phyloP scores from a whole-genome alignment of 2,113 vertebrate species.

The Mohoua ochrocephala region DNA sequence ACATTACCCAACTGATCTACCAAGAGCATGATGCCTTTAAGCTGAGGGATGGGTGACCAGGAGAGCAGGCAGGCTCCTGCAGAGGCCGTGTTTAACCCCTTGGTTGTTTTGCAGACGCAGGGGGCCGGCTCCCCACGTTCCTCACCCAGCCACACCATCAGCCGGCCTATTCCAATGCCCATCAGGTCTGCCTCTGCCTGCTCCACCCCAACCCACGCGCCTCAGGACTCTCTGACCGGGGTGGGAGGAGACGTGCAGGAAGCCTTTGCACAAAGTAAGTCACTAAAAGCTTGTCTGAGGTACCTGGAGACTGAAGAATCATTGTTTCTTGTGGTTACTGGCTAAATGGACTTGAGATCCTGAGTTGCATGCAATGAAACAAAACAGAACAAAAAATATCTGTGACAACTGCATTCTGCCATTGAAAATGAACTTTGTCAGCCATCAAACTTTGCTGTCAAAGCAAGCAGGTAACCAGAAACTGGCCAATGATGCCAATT shows the following conservation, averaged over 20 bases:
- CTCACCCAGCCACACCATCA: slow-evolving; percentile 93
- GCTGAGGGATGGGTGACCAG: background rate
- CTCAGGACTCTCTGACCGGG: slow-evolving; percentile 96
- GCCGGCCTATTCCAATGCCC: slow-evolving; percentile 90
- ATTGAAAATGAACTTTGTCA: background rate
- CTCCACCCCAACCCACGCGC: slow-evolving; percentile 89
- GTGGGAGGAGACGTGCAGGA: slow-evolving; percentile 97
- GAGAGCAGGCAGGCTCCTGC: background rate
- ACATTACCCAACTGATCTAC: background rate
- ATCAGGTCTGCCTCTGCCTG: slow-evolving; percentile 87
- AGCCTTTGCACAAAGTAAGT: slow-evolving; percentile 95
- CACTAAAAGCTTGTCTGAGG: background rate
- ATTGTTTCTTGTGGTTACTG: background rate
- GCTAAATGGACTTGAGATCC: background rate
- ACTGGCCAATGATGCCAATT: background rate
- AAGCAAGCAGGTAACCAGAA: background rate
- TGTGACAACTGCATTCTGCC: background rate
- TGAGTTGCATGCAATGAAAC: background rate
- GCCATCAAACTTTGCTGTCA: background rate
- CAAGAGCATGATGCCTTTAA: background rate
- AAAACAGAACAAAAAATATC: background rate
- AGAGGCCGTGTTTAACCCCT: background rate
- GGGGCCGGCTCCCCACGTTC: slow-evolving; percentile 91
- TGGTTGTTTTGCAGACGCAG: slow-evolving; percentile 85
- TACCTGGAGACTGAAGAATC: background rate